Base-by-base conservation (phyloP, 2,888 invertebrate species). In the Campopleginae sp. region DNA sequence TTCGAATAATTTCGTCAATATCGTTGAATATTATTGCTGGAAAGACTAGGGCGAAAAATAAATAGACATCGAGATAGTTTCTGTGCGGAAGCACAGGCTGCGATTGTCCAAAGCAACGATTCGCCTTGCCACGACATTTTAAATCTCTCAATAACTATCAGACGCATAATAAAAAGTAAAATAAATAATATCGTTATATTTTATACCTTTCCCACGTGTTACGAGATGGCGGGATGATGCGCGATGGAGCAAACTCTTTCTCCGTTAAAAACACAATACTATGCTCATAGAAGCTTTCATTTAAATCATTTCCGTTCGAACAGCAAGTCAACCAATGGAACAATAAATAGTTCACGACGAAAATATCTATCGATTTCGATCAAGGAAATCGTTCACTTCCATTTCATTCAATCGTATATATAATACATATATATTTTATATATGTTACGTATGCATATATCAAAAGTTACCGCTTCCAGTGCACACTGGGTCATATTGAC, bases 131-230 rank as follows among this genome's bases (percentile, higher is more conserved):
- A n/a, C 6, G 12, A 27, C 12, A 27, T 1, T 58, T 58, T 12
- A 14, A 58, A 58, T 27, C 27, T 27, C 27, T 31, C 44, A 19
- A 33, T 71, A 38, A 71, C 23, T 0, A 61, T 46, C 7, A 19
- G 19, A 48, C 70, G 42, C 12, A 17, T 58, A 31, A 23, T 33
- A 68, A 63, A 17, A 33, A 77, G 72, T 0, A 38, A 38, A 65
- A 66, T 23, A 46, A 78, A 23, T 31, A 38, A 46, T 44, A 61
- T 0, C 5, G 38, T 88, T 77, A 82, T 63, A 89, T 89, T 89
- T 89, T 89, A 89, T 89, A 91, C 95, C 94, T 95, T 94, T 95
- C 94, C 94, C 94, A 94, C 89, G 89, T 89, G 88, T 44, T 85
- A 89, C 86, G 86, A 89, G 87, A 87, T 84, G 82, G 86, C 86